A percentile compares a stretch with the other conserved stretches of the same genome.
Conservation (phyloP, 2,888 invertebrate genomes). For the Leptopterna dolabrata region DNA sequence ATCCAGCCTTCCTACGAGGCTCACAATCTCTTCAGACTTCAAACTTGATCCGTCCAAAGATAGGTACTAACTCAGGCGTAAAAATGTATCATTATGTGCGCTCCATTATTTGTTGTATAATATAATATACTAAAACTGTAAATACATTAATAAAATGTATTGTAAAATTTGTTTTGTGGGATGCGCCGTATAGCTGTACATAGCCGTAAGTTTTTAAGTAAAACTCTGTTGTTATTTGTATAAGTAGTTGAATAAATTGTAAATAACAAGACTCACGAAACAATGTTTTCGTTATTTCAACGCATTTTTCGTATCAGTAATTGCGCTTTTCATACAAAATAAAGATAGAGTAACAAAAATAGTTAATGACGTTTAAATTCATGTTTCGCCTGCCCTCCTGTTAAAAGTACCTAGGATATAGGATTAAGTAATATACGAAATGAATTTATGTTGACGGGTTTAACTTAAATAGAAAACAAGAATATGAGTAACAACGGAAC, state of each 20-base stretch:
- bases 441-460: too few species aligned
- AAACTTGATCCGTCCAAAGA: too few species aligned
- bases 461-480: too few species aligned
- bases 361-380: too few species aligned
- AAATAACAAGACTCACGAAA: neutral
- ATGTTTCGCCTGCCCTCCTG: too few species aligned
- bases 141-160: neutral
- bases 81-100: too few species aligned
- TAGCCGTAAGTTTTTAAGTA: neutral
- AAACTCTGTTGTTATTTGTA: neutral
- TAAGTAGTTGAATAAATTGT: neutral
- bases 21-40: too few species aligned
- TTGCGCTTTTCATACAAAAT: neutral
- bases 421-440: too few species aligned
- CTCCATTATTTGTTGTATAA: neutral
- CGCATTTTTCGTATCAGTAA: neutral
- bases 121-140: neutral
- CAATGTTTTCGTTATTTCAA: neutral
- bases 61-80: too few species aligned
- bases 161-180: neutral
- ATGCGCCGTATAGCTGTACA: neutral
- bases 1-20: too few species aligned
- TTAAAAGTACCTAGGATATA: too few species aligned
- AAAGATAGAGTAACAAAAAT: neutral
- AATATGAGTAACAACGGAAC: too few species aligned